Percentiles rank a stretch among this genome's conserved stretches.
phyloP scores from a whole-genome alignment of 2,888 invertebrate genomes.

The Molorchus minor region DNA sequence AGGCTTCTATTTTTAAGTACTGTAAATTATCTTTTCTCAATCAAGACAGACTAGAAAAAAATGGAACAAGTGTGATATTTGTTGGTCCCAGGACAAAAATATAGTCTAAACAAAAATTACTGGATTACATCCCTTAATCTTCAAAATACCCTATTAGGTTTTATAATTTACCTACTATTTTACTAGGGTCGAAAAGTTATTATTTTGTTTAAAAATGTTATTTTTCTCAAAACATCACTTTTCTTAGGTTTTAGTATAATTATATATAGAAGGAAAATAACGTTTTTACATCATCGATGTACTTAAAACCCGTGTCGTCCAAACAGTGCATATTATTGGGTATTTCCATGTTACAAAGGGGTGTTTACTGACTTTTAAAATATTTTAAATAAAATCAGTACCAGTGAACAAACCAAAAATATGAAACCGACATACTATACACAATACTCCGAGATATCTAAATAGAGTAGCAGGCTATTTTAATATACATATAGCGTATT shows the following conservation, averaged over 20 bases:
- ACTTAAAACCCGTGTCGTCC: slow-evolving; percentile 44
- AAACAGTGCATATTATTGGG: slow-evolving; percentile 35
- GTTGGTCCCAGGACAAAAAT: too few relatives aligned
- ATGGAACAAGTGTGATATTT: too few relatives aligned
- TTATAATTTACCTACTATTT: too few relatives aligned
- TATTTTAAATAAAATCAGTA: not conserved
- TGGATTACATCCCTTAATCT: too few relatives aligned
- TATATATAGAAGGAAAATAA: slow-evolving; percentile 2
- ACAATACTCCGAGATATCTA: not conserved
- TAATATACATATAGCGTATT: too few relatives aligned
- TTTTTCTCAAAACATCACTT: slow-evolving; percentile 6
- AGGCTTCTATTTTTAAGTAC: too few relatives aligned
- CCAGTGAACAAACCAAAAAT: not conserved
- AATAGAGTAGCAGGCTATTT: slow-evolving; percentile 16
- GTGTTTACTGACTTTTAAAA: not conserved
- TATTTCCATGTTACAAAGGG: slow-evolving; percentile 3
- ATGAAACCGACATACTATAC: not conserved
- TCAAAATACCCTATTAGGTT: too few relatives aligned
- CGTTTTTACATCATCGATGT: slow-evolving; percentile 25
- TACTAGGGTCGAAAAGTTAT: too few relatives aligned
- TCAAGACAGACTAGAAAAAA: too few relatives aligned
- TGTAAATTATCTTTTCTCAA: too few relatives aligned
- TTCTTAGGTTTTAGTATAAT: not conserved
- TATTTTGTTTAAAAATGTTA: slow-evolving; percentile 3
- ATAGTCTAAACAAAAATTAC: too few relatives aligned